Evolutionary conservation across 2,888 invertebrate species (phyloP).

Genomic region (Colletes collaris): DNA sequence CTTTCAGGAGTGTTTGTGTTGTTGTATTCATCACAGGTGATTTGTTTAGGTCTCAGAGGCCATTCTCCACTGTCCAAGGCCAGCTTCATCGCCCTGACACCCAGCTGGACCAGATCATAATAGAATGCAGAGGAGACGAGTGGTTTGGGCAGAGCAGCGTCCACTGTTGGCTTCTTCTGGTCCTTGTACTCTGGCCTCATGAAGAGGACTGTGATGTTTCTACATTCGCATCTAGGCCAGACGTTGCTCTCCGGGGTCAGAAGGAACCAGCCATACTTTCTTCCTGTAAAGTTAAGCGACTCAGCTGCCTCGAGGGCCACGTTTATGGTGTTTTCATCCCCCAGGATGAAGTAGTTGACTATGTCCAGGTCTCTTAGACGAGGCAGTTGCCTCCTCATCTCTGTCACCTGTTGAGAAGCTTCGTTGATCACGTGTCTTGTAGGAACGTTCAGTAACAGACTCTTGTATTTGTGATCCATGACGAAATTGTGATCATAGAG

Average conservation of each 20-base stretch:
- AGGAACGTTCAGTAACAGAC: constrained; percentile 94
- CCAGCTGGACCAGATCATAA: constrained; percentile 88
- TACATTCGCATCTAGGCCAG: constrained; percentile 89
- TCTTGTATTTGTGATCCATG: constrained; percentile 97
- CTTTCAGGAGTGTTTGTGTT: constrained; percentile 90
- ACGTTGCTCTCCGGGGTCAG: constrained; percentile 89
- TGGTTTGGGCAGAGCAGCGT: constrained; percentile 66
- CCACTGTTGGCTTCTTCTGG: background rate
- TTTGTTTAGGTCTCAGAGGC: constrained; percentile 89
- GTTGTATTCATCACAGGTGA: constrained; percentile 91
- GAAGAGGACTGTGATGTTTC: constrained; percentile 90
- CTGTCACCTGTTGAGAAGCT: constrained; percentile 85
- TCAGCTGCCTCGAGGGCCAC: constrained; percentile 89
- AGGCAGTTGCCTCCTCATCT: constrained; percentile 87
- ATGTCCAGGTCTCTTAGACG: constrained; percentile 92
- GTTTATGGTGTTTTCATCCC: constrained; percentile 88
- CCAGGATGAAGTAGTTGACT: constrained; percentile 94
- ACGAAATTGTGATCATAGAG: constrained; percentile 95
- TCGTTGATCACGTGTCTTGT: constrained; percentile 94
- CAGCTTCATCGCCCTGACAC: constrained; percentile 75
- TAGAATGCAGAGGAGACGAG: constrained; percentile 88
- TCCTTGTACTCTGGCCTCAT: constrained; percentile 86
- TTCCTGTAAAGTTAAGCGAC: constrained; percentile 90
- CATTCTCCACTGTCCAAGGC: constrained; percentile 86
- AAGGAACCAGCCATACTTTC: constrained; percentile 95